phyloP scores from a whole-genome alignment of 2,797 vertebrate species.

The Argya squamiceps region DNA sequence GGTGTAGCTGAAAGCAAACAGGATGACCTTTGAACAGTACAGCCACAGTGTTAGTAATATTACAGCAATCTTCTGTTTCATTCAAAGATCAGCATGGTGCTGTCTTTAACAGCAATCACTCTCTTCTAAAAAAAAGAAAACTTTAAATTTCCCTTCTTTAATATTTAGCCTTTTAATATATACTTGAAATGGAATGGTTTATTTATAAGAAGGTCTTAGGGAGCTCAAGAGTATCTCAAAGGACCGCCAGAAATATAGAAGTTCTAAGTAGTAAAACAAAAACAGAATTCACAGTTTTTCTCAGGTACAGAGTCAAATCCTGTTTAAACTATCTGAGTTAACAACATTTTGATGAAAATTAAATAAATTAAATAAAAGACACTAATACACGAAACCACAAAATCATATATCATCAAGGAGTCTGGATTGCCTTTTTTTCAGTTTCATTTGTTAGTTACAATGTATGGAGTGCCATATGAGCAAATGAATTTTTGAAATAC shows the following conservation, averaged over 20 bases:
- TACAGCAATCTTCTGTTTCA: background rate
- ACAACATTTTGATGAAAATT: background rate
- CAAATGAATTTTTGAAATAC: background rate
- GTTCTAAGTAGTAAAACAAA: background rate
- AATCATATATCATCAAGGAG: background rate
- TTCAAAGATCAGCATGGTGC: background rate
- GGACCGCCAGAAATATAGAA: background rate
- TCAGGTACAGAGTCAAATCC: background rate
- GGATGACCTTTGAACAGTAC: background rate
- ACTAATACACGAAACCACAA: background rate
- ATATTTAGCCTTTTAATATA: background rate
- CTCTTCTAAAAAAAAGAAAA: background rate
- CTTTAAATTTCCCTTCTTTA: background rate
- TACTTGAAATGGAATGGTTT: background rate
- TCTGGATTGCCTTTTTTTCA: background rate
- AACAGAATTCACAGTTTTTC: background rate
- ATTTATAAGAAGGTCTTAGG: background rate
- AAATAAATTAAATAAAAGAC: background rate
- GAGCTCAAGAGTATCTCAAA: background rate
- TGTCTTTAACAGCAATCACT: background rate
- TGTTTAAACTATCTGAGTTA: background rate
- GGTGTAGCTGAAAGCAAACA: background rate
- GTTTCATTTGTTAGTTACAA: background rate
- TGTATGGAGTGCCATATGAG: background rate
- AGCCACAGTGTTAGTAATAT: background rate